phyloP scores from a whole-genome alignment of 2,888 invertebrate genomes.

The Nysson spinosus region DNA sequence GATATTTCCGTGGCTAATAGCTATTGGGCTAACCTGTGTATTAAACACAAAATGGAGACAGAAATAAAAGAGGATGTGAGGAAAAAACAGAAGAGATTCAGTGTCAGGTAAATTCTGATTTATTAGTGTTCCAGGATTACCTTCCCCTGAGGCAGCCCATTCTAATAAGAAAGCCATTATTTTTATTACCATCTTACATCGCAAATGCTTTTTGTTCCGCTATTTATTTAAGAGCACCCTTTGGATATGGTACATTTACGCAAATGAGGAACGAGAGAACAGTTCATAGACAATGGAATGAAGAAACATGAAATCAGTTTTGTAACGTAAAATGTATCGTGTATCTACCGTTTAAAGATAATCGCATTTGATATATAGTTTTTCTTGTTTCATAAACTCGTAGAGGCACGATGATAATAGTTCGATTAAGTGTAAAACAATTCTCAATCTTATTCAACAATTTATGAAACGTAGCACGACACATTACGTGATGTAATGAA shows the following conservation, averaged over 20 bases:
- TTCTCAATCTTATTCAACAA: no score
- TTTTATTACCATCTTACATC: constrained; percentile 41
- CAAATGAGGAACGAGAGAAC: constrained; percentile 52
- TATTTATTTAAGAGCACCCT: constrained; percentile 63
- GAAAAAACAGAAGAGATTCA: constrained; percentile 23
- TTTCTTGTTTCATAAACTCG: constrained; percentile 19
- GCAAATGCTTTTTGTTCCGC: constrained; percentile 51
- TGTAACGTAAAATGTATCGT: constrained; percentile 30
- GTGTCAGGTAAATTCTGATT: constrained; percentile 53
- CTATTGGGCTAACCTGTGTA: no score
- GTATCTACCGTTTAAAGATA: constrained; percentile 30
- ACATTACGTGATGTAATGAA: not conserved
- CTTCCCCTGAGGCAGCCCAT: constrained; percentile 56
- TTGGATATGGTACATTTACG: constrained; percentile 64
- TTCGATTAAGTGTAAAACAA: not conserved
- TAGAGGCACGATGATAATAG: constrained; percentile 22
- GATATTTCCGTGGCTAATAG: no score
- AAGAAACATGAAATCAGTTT: constrained; percentile 35
- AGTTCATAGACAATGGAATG: constrained; percentile 42
- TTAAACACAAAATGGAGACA: not conserved
- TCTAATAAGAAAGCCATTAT: constrained; percentile 57
- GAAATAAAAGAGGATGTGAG: not conserved
- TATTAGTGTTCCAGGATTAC: constrained; percentile 60
- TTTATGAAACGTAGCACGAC: constrained; percentile 7
- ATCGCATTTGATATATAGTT: constrained; percentile 16